Conservation (phyloP, 2,113 vertebrate species). For the Synodontis membranacea region DNA sequence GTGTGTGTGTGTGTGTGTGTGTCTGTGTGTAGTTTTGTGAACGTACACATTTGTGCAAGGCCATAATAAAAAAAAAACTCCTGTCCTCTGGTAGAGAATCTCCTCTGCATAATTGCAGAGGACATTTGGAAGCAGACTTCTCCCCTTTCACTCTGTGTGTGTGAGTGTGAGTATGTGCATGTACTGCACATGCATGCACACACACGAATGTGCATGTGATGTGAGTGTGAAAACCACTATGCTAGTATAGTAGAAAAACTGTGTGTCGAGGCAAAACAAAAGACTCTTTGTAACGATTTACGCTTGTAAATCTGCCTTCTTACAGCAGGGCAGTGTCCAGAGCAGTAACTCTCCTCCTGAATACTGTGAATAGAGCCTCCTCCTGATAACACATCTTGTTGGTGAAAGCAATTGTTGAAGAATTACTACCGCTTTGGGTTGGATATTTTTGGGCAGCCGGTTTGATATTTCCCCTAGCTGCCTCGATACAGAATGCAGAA, state of each 20-base stretch:
- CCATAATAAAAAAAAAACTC: slow-evolving; percentile 31
- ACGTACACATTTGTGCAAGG: slow-evolving; percentile 3
- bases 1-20: not conserved
- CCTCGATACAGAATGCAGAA: not conserved
- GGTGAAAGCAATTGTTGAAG: not conserved
- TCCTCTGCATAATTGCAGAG: slow-evolving; percentile 21
- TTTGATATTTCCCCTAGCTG: not conserved
- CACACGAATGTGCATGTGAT: not conserved
- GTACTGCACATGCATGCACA: not conserved
- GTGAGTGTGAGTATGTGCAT: not conserved
- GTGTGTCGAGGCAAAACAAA: not conserved
- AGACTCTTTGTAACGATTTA: no score
- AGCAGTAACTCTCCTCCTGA: not conserved
- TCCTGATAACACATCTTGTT: not conserved
- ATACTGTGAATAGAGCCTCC: not conserved
- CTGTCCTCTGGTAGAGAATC: slow-evolving; percentile 15
- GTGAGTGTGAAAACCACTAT: not conserved
- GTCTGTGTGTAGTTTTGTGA: slow-evolving; percentile 21
- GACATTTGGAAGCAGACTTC: slow-evolving; percentile 29
- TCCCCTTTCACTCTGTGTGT: not conserved
- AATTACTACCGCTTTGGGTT: not conserved
- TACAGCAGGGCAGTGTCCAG: not conserved
- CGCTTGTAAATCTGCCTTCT: not conserved
- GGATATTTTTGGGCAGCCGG: not conserved
- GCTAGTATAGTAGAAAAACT: not conserved